Evolutionary conservation across 2,113 vertebrate genomes (phyloP), one percentile per base, ranked within the genome.

Genomic region (Perca flavescens): DNA sequence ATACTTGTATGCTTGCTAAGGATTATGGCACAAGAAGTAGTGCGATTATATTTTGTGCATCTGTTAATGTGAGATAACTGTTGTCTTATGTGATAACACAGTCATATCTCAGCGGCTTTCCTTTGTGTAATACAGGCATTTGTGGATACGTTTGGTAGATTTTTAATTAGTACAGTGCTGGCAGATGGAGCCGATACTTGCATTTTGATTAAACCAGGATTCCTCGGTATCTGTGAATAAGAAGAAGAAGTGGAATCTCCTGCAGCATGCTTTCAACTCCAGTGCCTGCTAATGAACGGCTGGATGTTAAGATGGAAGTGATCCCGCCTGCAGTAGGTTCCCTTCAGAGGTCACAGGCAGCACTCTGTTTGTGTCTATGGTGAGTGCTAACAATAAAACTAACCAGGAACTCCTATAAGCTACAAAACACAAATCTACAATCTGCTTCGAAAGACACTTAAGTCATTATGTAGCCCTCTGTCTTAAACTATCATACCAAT

Each of bases 41-140:
- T 28, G 16, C 6, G 25, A 60, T 60, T 60, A 7, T 50, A 68
- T 53, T 25, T 15, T 25, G 47, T 14, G 43, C 16, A 22, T 68
- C 14, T 34, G 40, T 56, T 56, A 14, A 49, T 50, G n/a, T 60
- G 43, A 61, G 65, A 46, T 70, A 79, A 21, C 13, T 19, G 46
- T 46, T 54, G 22, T 40, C 21, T 62, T 54, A 25, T 43, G 40
- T 43, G 40, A 43, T 22, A 13, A 43, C 8, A 31, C 57, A 53
- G 31, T 63, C 49, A 13, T 54, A 64, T 62, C 17, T 31, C 71
- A 40, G 77, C 78, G 25, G 19, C 50, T 72, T 66, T 10, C 25
- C 46, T 40, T 62, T 53, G 58, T 15, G 75, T 68, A 60, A 60
- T 50, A 1, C 36, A 46, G n/a, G n/a, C 54, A 12, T 13, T 25